Conservation (phyloP, 2,888 invertebrate genomes). For the Acrobeloides nanus region DNA sequence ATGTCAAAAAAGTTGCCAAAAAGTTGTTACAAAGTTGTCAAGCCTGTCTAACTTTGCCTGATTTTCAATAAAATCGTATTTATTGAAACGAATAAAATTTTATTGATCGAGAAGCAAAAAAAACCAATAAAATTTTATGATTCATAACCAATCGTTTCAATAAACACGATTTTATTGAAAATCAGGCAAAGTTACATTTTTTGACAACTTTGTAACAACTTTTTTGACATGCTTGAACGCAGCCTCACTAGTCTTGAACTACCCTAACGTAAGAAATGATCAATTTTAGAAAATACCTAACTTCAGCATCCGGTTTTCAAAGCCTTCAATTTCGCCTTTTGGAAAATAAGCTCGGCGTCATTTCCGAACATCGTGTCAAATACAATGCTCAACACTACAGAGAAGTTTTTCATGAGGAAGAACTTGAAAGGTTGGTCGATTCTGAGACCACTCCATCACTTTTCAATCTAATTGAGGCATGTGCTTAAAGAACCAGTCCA, state of each 20-base stretch:
- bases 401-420: slow-evolving; percentile 62
- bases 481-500: slow-evolving; percentile 14
- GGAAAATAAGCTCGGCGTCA: slow-evolving; percentile 78
- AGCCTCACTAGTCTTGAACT: too few relatives aligned
- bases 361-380: slow-evolving; percentile 75
- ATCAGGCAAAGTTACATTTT: too few relatives aligned
- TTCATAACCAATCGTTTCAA: too few relatives aligned
- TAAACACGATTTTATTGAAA: too few relatives aligned
- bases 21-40: too few relatives aligned
- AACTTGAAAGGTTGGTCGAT: slow-evolving; percentile 55
- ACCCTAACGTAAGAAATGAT: background rate
- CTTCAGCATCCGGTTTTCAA: slow-evolving; percentile 95
- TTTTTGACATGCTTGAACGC: too few relatives aligned
- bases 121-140: too few relatives aligned
- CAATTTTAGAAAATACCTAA: slow-evolving; percentile 68
- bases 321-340: slow-evolving; percentile 85
- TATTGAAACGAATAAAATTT: too few relatives aligned
- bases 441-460: slow-evolving; percentile 80
- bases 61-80: too few relatives aligned
- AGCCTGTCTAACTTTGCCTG: too few relatives aligned
- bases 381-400: slow-evolving; percentile 80
- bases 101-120: too few relatives aligned
- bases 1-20: slow-evolving; percentile 1
- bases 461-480: slow-evolving; percentile 70
- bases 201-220: too few relatives aligned